Base-by-base conservation (phyloP, 1,140 invertebrate species). In the Papilio helenus region DNA sequence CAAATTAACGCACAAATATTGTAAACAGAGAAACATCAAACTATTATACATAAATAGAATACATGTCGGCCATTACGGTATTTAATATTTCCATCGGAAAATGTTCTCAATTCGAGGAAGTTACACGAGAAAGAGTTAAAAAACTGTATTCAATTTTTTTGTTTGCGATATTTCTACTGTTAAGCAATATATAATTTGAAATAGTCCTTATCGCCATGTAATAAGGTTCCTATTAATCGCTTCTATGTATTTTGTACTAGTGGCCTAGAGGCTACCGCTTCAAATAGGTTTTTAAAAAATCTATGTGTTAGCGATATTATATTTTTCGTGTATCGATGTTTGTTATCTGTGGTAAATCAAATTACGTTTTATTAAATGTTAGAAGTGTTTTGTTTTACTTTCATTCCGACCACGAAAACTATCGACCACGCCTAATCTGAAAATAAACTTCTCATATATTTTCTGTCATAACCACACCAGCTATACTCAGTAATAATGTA, bases 281-380 rank as follows among this genome's bases (percentile, higher is more conserved):
- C 23, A 26, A 34, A 29, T 34, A 68, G 26, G 61, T 68, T 68
- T 29, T 68, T 68, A 14, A 68, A 26, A 61, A 34, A 68, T 68
- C 61, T 68, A 61, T 61, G 61, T 68, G 26, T 68, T 68, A 68
- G 61, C 14, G 14, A 68, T 16, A 5, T 16, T 68, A 20, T 20
- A 20, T 55, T 26, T 68, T 65, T 65, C 26, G 61, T 68, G 26
- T 68, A 14, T 68, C 26, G 23, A 68, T 68, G 61, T 68, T 68
- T 68, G 34, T 68, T 68, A 68, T 26, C 23, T 65, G 61, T 65
- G 26, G 23, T 16, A 29, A 65, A 14, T 61, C 23, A 20, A 20
- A 26, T 61, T 61, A 65, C 26, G 23, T 68, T 68, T 68, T 68
- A 68, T 29, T 68, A 68, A 68, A 68, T 68, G 26, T 68, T 68